Evolutionary conservation across 2,888 invertebrate genomes (phyloP).

Genomic region (Conistra vaccinii): DNA sequence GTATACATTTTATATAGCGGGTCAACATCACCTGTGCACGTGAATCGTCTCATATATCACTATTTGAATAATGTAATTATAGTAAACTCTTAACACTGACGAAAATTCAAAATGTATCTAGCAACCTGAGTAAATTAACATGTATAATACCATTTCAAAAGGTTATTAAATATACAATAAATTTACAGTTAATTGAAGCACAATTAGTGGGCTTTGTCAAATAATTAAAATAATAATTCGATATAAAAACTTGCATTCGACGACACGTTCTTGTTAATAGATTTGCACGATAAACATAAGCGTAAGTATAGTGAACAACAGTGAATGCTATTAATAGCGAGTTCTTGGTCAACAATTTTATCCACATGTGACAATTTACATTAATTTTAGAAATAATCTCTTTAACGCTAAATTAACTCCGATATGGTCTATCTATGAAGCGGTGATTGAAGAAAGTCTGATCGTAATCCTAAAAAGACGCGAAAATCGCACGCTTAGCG

Average conservation of each 20-base stretch:
- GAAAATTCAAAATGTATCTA: slow-evolving; percentile 84
- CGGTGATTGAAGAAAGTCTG: slow-evolving; percentile 77
- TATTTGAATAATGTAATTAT: slow-evolving; percentile 78
- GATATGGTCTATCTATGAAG: slow-evolving; percentile 80
- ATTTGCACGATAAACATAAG: slow-evolving; percentile 85
- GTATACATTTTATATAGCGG: slow-evolving; percentile 77
- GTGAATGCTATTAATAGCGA: slow-evolving; percentile 80
- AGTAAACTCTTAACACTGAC: slow-evolving; percentile 79
- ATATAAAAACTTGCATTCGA: slow-evolving; percentile 80
- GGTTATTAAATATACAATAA: slow-evolving; percentile 87
- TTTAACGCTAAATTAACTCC: slow-evolving; percentile 78
- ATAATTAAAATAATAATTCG: slow-evolving; percentile 80
- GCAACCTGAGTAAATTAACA: slow-evolving; percentile 88
- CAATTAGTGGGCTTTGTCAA: slow-evolving; percentile 82
- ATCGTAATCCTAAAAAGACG: slow-evolving; percentile 74
- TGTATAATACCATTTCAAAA: slow-evolving; percentile 83
- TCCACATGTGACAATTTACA: slow-evolving; percentile 81
- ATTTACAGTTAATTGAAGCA: slow-evolving; percentile 87
- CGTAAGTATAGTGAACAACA: slow-evolving; percentile 79
- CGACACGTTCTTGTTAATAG: slow-evolving; percentile 76
- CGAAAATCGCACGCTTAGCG: slow-evolving; percentile 58
- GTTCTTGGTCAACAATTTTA: slow-evolving; percentile 82
- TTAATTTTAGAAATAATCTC: slow-evolving; percentile 74
- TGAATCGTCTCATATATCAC: slow-evolving; percentile 79
- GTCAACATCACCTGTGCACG: slow-evolving; percentile 83